Conservation (phyloP, 37 sponge, comb jelly and placozoan species). For the Axinella damicornis region DNA sequence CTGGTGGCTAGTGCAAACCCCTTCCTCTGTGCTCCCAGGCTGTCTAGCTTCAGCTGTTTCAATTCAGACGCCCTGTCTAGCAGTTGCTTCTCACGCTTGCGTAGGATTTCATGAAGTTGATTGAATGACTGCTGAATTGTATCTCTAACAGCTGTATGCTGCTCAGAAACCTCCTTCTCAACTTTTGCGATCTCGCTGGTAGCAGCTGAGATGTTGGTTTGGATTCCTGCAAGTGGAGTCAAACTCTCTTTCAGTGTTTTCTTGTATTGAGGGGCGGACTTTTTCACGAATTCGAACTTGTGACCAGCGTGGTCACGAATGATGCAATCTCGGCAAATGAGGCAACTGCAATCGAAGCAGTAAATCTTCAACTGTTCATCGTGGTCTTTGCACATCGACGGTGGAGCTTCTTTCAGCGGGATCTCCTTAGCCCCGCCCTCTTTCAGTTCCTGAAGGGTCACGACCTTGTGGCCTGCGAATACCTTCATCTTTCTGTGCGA, state of each 20-base stretch:
- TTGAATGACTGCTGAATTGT: constrained; percentile 31
- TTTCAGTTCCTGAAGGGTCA: constrained; percentile 18
- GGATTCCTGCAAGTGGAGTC: constrained; percentile 5
- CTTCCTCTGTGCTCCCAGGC: constrained; percentile 5
- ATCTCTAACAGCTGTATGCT: background rate
- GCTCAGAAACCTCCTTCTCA: constrained; percentile 3
- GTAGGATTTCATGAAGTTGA: constrained; percentile 9
- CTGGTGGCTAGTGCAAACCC: background rate
- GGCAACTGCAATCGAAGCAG: constrained; percentile 51
- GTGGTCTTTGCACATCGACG: constrained; percentile 6
- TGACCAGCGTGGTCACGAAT: constrained; percentile 25
- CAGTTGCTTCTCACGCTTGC: constrained; percentile 18
- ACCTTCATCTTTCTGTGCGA: constrained; percentile 22
- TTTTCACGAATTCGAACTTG: constrained; percentile 34
- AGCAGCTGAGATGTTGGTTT: background rate
- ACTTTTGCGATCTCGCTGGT: background rate
- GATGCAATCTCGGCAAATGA: constrained; percentile 52
- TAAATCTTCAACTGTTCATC: constrained; percentile 32
- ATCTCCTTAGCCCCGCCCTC: constrained; percentile 34
- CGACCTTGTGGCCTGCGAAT: constrained; percentile 18
- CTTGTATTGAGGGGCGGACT: constrained; percentile 29
- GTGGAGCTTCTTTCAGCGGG: background rate
- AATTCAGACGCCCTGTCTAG: background rate
- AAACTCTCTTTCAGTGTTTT: background rate
- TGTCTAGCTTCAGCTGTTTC: background rate